These are phyloP conservation scores for Protophormia terraenovae DNA, from an alignment of 2,888 invertebrate genomes.

Conservation along the genomic window DNA sequence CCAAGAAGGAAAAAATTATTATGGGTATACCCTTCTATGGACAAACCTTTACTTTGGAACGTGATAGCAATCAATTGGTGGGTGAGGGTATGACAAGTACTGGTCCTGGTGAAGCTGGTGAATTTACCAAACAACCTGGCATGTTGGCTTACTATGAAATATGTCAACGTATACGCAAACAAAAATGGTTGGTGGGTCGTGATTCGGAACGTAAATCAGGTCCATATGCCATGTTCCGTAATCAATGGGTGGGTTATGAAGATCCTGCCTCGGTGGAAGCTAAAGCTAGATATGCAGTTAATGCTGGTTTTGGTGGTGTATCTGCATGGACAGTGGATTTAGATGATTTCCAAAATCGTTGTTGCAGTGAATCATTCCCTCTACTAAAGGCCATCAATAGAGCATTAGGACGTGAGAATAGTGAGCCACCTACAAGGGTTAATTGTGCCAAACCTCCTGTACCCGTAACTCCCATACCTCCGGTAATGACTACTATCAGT, in stretches of 20 bases:
- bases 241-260: constrained; percentile 96
- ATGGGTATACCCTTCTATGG: constrained; percentile 94
- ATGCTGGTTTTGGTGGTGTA: constrained; percentile 89
- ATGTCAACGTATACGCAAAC: constrained; percentile 86
- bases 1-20: constrained; percentile 88
- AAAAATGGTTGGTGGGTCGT: constrained; percentile 86
- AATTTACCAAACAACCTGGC: constrained; percentile 92
- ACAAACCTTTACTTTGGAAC: constrained; percentile 88
- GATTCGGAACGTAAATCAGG: constrained; percentile 84
- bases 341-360: constrained; percentile 92
- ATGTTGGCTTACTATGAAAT: constrained; percentile 94
- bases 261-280: constrained; percentile 88
- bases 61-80: constrained; percentile 76
- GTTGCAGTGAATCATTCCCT: constrained; percentile 90
- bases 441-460: constrained; percentile 88
- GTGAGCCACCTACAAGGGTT: constrained; percentile 82
- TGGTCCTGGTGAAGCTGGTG: constrained; percentile 90
- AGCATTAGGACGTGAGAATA: constrained; percentile 85
- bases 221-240: constrained; percentile 89
- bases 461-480: constrained; percentile 89
- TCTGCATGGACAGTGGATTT: constrained; percentile 94
- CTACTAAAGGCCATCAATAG: constrained; percentile 89
- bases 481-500: constrained; percentile 87
- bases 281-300: constrained; percentile 89
- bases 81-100: constrained; percentile 85